phyloP scores from a whole-genome alignment of 2,113 vertebrate genomes.

The Dolichotis patagonum region DNA sequence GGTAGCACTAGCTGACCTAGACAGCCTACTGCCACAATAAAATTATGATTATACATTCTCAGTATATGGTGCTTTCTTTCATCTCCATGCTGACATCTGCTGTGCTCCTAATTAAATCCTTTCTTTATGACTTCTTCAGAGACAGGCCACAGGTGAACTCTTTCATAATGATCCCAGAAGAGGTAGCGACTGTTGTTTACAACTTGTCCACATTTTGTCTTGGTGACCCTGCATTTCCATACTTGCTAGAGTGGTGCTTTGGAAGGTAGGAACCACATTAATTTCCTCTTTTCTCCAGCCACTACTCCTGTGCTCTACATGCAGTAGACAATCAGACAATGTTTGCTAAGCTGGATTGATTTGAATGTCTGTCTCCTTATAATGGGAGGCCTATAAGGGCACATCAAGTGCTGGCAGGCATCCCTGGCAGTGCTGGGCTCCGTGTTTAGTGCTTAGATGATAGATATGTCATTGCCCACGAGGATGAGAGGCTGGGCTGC shows the following conservation, averaged over 20 bases:
- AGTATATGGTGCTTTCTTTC: no score
- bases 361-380: not conserved
- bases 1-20: not conserved
- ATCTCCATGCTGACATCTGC: not conserved
- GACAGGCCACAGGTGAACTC: not conserved
- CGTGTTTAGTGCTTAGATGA: not conserved
- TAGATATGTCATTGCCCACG: not conserved
- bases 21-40: accelerated
- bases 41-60: not conserved
- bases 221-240: not conserved
- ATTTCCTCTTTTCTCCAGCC: not conserved
- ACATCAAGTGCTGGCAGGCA: conserved; percentile 26
- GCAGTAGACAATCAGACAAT: not conserved
- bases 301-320: not conserved
- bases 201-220: not conserved
- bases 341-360: conserved; percentile 30
- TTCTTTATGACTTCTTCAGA: not conserved
- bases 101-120: not conserved
- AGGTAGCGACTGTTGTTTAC: not conserved
- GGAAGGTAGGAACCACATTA: not conserved
- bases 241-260: not conserved
- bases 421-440: not conserved
- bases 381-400: conserved; percentile 4
- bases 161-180: not conserved
- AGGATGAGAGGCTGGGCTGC: not conserved